Evolutionary conservation across 2,797 vertebrate species (phyloP).

Genomic region (Phataginus tricuspis): DNA sequence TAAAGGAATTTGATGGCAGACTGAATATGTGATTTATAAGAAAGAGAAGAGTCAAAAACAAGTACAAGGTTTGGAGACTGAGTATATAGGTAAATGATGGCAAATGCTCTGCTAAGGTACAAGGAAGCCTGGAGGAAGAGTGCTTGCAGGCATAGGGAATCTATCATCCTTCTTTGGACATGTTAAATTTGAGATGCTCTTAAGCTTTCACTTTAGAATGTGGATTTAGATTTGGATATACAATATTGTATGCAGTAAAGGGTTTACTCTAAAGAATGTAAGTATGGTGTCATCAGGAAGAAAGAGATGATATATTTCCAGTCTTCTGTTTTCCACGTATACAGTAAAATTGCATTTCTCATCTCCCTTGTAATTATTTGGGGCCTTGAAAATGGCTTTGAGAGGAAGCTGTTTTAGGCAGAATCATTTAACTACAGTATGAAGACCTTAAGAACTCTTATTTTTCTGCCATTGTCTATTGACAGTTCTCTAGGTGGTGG

Average conservation of each 20-base stretch:
- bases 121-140: neutral
- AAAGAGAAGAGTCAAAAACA: neutral
- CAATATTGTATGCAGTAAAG: neutral
- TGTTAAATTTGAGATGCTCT: neutral
- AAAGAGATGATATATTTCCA: neutral
- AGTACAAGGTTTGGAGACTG: neutral
- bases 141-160: neutral
- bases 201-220: constrained; percentile 14
- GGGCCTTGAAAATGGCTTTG: neutral
- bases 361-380: neutral
- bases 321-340: neutral
- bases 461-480: neutral
- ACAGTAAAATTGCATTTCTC: neutral
- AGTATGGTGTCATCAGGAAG: neutral
- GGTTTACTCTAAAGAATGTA: neutral
- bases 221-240: neutral
- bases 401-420: neutral
- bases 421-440: neutral
- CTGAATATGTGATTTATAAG: neutral
- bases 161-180: neutral
- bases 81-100: neutral
- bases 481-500: neutral
- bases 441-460: neutral
- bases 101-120: neutral
- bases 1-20: neutral